Conservation (phyloP, 1,140 invertebrate species). For the Drosophila bifasciata region DNA sequence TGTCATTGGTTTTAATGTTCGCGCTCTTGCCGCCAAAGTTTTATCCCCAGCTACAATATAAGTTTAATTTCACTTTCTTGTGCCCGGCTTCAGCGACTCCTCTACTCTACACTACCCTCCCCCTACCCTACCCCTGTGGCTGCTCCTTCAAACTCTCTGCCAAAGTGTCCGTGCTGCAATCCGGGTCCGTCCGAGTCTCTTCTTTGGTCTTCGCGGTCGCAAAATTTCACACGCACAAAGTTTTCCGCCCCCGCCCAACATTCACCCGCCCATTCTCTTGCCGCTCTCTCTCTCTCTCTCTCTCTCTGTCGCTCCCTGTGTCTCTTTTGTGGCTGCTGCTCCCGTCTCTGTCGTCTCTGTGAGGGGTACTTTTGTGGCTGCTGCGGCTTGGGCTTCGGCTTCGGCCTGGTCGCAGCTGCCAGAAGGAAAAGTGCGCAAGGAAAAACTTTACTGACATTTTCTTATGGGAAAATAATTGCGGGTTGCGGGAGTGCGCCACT, state of each 20-base stretch:
- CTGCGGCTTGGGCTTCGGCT: slow-evolving; percentile 19
- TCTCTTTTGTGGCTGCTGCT: slow-evolving; percentile 21
- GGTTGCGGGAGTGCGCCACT: slow-evolving; percentile 18
- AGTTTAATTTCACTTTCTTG: slow-evolving; percentile 76
- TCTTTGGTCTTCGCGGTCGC: slow-evolving; percentile 62
- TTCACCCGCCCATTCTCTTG: background rate
- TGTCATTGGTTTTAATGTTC: slow-evolving; percentile 75
- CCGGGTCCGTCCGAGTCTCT: slow-evolving; percentile 32
- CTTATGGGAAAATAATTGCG: slow-evolving; percentile 75
- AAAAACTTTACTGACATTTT: slow-evolving; percentile 78
- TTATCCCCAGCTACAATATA: slow-evolving; percentile 79
- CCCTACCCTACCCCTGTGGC: background rate
- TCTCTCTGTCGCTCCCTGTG: too few relatives aligned
- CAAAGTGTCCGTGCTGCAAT: slow-evolving; percentile 66
- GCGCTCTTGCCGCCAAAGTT: slow-evolving; percentile 62
- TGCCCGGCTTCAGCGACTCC: too few relatives aligned
- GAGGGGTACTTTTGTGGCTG: slow-evolving; percentile 51
- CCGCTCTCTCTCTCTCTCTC: too few relatives aligned
- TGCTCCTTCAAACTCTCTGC: slow-evolving; percentile 52
- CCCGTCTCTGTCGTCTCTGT: slow-evolving; percentile 27
- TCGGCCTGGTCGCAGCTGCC: slow-evolving; percentile 59
- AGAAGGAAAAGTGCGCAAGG: slow-evolving; percentile 38
- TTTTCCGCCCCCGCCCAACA: slow-evolving; percentile 53
- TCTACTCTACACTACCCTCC: too few relatives aligned
- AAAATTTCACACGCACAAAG: slow-evolving; percentile 80